Percentiles rank a stretch among this genome's conserved stretches.
These are phyloP conservation scores for Corythucha ciliata DNA, from an alignment of 2,888 invertebrate genomes.

Conservation along the genomic window DNA sequence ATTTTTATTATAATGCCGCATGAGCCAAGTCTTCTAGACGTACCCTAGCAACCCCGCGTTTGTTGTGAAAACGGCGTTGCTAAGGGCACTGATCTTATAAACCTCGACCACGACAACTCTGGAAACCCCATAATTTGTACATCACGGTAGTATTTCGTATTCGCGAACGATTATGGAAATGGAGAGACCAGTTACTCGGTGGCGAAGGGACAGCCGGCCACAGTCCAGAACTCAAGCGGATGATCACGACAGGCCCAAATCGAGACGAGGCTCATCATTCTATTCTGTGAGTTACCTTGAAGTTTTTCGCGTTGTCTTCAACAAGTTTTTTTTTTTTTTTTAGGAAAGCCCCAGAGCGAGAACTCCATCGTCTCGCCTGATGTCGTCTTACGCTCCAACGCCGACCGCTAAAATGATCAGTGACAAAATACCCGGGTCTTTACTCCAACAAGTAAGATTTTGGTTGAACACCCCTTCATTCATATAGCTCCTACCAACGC, in stretches of 20 bases:
- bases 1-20: no score
- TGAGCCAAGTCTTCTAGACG: no score
- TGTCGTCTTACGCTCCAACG: conserved; percentile 11
- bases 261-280: conserved; percentile 11
- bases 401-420: conserved; percentile 9
- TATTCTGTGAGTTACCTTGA: conserved; percentile 12
- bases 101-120: no score
- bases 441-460: conserved; percentile 4
- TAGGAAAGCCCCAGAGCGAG: conserved; percentile 7
- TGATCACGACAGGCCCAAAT: conserved; percentile 17
- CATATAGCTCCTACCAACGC: not conserved
- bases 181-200: conserved; percentile 22
- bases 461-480: not conserved
- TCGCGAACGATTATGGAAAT: conserved; percentile 17
- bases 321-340: not conserved
- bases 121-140: no score
- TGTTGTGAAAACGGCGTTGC: no score
- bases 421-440: conserved; percentile 3
- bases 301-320: no score
- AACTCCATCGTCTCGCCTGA: conserved; percentile 14
- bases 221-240: conserved; percentile 15
- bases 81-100: no score
- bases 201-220: conserved; percentile 20
- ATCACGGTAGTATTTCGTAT: no score
- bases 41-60: no score